Conservation (phyloP, 2,113 vertebrate species). For the Gopherus flavomarginatus region DNA sequence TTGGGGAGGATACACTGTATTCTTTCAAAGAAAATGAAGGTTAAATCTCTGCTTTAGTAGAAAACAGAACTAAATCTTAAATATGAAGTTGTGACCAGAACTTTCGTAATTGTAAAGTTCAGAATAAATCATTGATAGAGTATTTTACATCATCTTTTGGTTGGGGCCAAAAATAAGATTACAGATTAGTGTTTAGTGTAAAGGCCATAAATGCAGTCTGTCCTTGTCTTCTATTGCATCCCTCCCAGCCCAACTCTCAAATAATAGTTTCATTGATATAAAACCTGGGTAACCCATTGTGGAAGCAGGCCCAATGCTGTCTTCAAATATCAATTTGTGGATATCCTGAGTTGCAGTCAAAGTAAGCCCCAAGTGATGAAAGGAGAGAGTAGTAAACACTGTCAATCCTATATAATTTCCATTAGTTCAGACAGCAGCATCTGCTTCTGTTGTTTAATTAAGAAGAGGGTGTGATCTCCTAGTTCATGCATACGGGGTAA, state of each 20-base stretch:
- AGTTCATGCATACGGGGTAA: background rate
- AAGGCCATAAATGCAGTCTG: background rate
- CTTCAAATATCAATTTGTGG: background rate
- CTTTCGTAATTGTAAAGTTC: background rate
- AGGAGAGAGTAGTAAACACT: background rate
- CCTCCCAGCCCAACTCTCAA: background rate
- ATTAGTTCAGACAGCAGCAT: background rate
- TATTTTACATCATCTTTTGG: background rate
- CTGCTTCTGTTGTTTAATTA: background rate
- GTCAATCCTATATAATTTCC: background rate
- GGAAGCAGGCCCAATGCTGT: background rate
- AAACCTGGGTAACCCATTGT: background rate
- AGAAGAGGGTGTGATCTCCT: background rate
- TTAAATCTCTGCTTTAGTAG: background rate
- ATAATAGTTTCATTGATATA: background rate
- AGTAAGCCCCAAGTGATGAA: background rate
- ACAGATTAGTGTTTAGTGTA: background rate
- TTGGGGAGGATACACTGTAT: background rate
- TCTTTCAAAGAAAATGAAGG: background rate
- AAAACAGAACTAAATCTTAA: background rate
- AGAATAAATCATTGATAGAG: background rate
- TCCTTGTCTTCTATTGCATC: background rate
- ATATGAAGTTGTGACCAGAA: background rate
- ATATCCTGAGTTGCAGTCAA: background rate
- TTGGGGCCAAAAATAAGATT: background rate